Base-by-base conservation (phyloP, 2,113 vertebrate species). In the Neodontobutis hainanensis region DNA sequence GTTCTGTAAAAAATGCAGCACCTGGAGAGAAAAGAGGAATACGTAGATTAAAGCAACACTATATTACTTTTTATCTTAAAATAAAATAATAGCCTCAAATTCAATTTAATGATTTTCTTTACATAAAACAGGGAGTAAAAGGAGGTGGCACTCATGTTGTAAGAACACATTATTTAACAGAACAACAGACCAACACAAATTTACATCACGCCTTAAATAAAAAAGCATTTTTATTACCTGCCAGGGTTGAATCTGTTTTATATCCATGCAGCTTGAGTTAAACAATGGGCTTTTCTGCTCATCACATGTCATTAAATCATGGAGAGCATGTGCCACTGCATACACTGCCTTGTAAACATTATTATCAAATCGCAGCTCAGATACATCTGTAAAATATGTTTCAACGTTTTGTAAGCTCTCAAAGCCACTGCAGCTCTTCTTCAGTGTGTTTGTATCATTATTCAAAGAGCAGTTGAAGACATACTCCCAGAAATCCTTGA, bases 261-360 rank as follows among this genome's bases (percentile, higher is more conserved):
- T 11, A 16, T 82, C 57, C 32, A 45, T 74, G 79, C 89, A 91
- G 16, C 61, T 83, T 5, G 65, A 61, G 58, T 87, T 89, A 10
- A 44, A 45, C 61, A 81, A 70, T 12, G 66, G 42, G 8, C 61
- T 60, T 14, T 65, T 40, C 19, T 61, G 64, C 43, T 70, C 60
- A 32, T 85, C 55, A 76, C 88, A 92, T 60, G 59, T 85, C 2
- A 87, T 61, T 47, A 93, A 52, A 52, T 79, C 80, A 58, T 93
- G 70, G 11, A 94, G 84, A 5, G 93, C 90, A 32, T 92, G 86
- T 46, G 89, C 92, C 44, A 92, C 85, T 51, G 91, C 87, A 9
- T 93, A 93, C 45, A 93, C 87, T 1, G 92, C 89, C 70, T 92
- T 93, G 73, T 93, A 93, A 8, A 94, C 89, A 60, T 92, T 92